Evolutionary conservation across 2,797 vertebrate species (phyloP).

Genomic region (Atherinosoma microstoma): DNA sequence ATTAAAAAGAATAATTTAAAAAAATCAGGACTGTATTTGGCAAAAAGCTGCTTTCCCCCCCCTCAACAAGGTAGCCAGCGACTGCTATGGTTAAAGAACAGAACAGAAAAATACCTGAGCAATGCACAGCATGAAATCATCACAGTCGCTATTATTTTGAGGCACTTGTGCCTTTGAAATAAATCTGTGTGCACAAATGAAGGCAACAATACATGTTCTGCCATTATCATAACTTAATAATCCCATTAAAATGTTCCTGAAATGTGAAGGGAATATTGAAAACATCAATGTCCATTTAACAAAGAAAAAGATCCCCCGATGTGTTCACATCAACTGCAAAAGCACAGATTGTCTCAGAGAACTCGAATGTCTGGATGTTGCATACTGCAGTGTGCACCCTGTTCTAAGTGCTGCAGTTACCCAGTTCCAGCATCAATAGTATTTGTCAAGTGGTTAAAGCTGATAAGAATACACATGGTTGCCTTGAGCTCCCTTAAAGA

Average conservation of each 20-base stretch:
- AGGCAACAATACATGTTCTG: neutral
- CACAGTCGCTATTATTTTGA: neutral
- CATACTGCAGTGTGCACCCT: slow-evolving; percentile 35
- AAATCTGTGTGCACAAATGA: neutral
- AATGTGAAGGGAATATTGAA: neutral
- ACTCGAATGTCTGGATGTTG: slow-evolving; percentile 46
- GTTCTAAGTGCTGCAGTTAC: slow-evolving; percentile 56
- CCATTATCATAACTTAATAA: neutral
- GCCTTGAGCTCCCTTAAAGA: slow-evolving; percentile 70
- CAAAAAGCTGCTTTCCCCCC: neutral
- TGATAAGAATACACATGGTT: slow-evolving; percentile 76
- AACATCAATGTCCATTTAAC: neutral
- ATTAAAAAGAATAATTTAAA: neutral
- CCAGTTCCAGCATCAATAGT: slow-evolving; percentile 70
- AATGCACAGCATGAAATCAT: slow-evolving; percentile 5
- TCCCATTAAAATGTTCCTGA: neutral
- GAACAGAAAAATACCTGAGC: neutral
- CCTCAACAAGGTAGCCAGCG: neutral
- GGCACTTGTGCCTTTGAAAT: neutral
- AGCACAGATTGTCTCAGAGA: slow-evolving; percentile 43
- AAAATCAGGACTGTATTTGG: neutral
- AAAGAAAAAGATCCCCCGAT: slow-evolving; percentile 37
- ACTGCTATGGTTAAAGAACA: too few relatives aligned
- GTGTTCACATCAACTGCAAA: slow-evolving; percentile 32
- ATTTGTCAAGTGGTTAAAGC: slow-evolving; percentile 74